Base-by-base conservation (phyloP, 2,113 vertebrate species). In the Paralichthys olivaceus region DNA sequence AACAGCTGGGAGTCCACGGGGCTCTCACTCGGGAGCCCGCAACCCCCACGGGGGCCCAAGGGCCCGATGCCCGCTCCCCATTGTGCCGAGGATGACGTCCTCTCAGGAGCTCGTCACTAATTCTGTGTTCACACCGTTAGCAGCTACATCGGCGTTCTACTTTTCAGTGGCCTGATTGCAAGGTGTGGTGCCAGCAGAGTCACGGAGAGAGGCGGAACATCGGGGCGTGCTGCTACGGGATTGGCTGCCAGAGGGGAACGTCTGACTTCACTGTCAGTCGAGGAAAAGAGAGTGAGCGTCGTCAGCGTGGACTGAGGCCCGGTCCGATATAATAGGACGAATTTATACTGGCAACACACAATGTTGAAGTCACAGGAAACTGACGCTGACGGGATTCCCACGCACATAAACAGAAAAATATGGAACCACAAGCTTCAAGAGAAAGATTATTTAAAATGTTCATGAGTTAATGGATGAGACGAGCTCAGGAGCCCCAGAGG, bases 1-100 rank as follows among this genome's bases (percentile, higher is more conserved):
- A 91, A 87, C 93, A 92, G 92, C 92, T 89, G 93, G 93, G 89
- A 87, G 91, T 85, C 91, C 87, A 77, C 72, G 37, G 70, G 72
- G 70, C 69, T 69, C 66, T 54, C 76, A 69, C 86, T 86, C 63
- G 71, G 77, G 78, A 77, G 76, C 76, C 73, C 15, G n/a, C 65
- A 60, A 70, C 69, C 79, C 77, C 80, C 79, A 67, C 9, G 5
- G 69, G 69, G 77, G 55, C 79, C 77, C 66, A 2, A 72, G 60
- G 73, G 81, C 79, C 79, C 54, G 55, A 79, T 83, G 74, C 78
- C 81, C 43, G 32, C 83, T 80, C 77, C 72, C 69, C 69, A 76
- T 86, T 86, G 83, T 83, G 78, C 55, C 67, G 40, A 11, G 4
- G 66, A 80, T 83, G 84, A 85, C 60, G 57, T 76, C 62, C 78